Conservation (phyloP, 1,140 invertebrate species). For the Hycleus phaleratus region DNA sequence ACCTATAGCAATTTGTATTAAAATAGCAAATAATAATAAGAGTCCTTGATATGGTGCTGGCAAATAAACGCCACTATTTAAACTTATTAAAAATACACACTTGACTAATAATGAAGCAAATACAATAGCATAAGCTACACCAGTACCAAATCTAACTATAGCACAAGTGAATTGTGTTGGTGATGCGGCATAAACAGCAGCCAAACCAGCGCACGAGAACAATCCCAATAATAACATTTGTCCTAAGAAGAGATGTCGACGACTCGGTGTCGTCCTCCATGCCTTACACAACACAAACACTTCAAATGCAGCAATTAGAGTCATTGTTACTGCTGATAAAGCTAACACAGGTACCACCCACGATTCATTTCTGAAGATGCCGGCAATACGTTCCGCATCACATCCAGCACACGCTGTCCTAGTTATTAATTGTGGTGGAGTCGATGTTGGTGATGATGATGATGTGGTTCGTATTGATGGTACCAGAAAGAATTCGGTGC, state of each 20-base stretch:
- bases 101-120: constrained; percentile 90
- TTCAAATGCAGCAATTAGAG: constrained; percentile 76
- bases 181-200: constrained; percentile 69
- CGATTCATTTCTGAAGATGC: constrained; percentile 58
- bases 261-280: constrained; percentile 70
- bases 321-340: constrained; percentile 68
- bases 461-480: constrained; percentile 39
- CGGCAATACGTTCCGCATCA: constrained; percentile 28
- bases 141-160: constrained; percentile 74
- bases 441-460: constrained; percentile 30
- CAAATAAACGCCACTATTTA: constrained; percentile 87
- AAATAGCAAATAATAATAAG: constrained; percentile 79
- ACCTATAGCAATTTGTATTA: constrained; percentile 83
- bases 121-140: constrained; percentile 79
- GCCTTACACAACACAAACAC: constrained; percentile 85
- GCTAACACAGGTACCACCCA: constrained; percentile 83
- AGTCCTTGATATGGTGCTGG: constrained; percentile 86
- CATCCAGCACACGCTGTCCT: constrained; percentile 25
- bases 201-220: constrained; percentile 72
- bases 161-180: constrained; percentile 77
- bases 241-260: constrained; percentile 82
- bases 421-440: constrained; percentile 26
- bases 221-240: constrained; percentile 84
- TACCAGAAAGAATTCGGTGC: constrained; percentile 69
- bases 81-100: constrained; percentile 84